Evolutionary conservation across 2,797 vertebrate genomes (phyloP).

Genomic region (Argya squamiceps): DNA sequence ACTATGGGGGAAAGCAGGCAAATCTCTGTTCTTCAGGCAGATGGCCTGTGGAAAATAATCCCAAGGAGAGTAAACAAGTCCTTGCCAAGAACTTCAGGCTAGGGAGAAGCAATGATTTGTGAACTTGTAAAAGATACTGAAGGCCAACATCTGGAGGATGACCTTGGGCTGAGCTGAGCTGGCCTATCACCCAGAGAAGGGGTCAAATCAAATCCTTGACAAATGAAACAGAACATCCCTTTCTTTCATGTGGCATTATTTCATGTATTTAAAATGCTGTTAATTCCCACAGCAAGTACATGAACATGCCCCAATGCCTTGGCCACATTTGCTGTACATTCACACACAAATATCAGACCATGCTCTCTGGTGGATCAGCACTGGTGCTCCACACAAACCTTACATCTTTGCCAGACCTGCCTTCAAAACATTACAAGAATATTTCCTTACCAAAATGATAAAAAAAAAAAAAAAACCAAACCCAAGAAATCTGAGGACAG

Average conservation of each 20-base stretch:
- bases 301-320: not conserved
- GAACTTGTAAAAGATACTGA: not conserved
- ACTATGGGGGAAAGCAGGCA: constrained; percentile 47
- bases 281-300: not conserved
- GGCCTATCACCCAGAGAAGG: not conserved
- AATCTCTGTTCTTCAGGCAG: constrained; percentile 62
- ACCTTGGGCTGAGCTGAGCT: not conserved
- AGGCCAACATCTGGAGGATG: constrained; percentile 41
- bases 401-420: not conserved
- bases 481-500: not conserved
- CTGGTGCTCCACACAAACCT: not conserved
- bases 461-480: not conserved
- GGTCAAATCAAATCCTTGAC: not conserved
- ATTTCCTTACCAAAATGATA: not conserved
- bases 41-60: constrained; percentile 64
- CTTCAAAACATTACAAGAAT: not conserved
- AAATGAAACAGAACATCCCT: not conserved
- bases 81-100: constrained; percentile 37
- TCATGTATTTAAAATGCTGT: not conserved
- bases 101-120: not conserved
- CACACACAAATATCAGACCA: not conserved
- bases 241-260: not conserved
- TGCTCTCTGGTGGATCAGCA: not conserved
- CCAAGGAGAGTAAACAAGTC: constrained; percentile 53
- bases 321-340: not conserved